These are phyloP conservation scores for Diceros bicornis DNA, from an alignment of 2,797 vertebrate species.

Conservation along the genomic window DNA sequence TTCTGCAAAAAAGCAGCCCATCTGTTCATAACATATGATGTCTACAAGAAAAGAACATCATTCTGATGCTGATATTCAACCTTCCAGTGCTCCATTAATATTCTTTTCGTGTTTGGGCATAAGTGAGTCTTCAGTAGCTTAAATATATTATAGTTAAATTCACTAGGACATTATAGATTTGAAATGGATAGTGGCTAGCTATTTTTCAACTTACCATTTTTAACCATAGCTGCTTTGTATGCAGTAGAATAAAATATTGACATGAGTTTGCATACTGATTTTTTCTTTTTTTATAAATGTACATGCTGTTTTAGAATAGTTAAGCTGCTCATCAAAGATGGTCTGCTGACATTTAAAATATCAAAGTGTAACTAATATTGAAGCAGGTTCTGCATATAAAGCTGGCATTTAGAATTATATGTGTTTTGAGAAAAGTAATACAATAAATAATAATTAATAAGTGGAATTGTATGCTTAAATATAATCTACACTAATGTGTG, in stretches of 20 bases:
- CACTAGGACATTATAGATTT: background rate
- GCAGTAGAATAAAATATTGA: constrained; percentile 49
- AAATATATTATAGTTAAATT: constrained; percentile 34
- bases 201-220: constrained; percentile 30
- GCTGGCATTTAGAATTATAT: constrained; percentile 12
- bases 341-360: constrained; percentile 45
- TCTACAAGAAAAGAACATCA: constrained; percentile 59
- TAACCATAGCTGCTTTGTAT: constrained; percentile 49
- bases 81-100: constrained; percentile 26
- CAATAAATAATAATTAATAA: constrained; percentile 11
- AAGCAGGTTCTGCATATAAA: background rate
- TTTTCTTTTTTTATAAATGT: background rate
- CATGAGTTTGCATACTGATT: constrained; percentile 10
- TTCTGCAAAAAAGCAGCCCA: background rate
- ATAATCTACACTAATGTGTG: background rate
- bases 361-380: background rate
- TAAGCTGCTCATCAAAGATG: background rate
- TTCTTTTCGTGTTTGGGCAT: constrained; percentile 30
- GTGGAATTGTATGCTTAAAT: background rate
- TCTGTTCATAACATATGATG: constrained; percentile 57
- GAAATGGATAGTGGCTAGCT: background rate
- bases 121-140: constrained; percentile 25
- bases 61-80: constrained; percentile 11
- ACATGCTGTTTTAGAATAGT: constrained; percentile 52
- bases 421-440: background rate